Evolutionary conservation across 1,140 invertebrate species (phyloP).

Genomic region (Drosophila fuyamai): DNA sequence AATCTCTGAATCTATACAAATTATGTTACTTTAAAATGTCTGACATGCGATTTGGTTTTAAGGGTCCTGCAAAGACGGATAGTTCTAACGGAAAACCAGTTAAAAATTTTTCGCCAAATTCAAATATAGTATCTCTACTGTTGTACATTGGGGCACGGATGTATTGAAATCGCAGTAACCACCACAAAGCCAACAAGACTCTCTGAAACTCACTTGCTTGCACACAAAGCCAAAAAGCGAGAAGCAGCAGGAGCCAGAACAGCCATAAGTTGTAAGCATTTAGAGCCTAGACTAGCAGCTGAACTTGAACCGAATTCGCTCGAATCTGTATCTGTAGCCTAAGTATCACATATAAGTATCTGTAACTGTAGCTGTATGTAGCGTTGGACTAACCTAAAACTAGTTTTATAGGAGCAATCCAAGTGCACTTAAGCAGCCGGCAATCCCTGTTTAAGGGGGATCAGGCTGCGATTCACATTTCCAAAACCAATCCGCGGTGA

Average conservation of each 20-base stretch:
- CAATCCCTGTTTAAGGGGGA: slow-evolving; percentile 42
- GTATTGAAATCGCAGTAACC: slow-evolving; percentile 11
- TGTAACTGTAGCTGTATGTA: slow-evolving; percentile 25
- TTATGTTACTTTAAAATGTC: too few species aligned
- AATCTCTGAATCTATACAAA: too few species aligned
- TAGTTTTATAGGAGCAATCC: slow-evolving; percentile 46
- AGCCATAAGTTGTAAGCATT: slow-evolving; percentile 83
- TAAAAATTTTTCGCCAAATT: background rate
- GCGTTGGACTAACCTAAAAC: slow-evolving; percentile 45
- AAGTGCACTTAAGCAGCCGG: slow-evolving; percentile 41
- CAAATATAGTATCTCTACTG: background rate
- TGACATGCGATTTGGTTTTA: too few species aligned
- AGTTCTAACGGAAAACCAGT: too few species aligned
- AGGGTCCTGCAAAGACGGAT: background rate
- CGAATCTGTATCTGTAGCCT: slow-evolving; percentile 27
- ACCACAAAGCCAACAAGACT: slow-evolving; percentile 84
- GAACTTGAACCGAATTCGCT: slow-evolving; percentile 16
- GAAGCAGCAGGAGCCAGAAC: slow-evolving; percentile 43
- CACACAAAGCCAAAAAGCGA: slow-evolving; percentile 43
- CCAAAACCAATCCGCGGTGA: slow-evolving; percentile 19
- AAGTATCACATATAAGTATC: slow-evolving; percentile 26
- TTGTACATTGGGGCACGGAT: slow-evolving; percentile 1
- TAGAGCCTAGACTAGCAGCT: slow-evolving; percentile 44
- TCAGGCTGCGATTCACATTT: slow-evolving; percentile 40
- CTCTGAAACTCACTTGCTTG: slow-evolving; percentile 70